Conservation (phyloP, 2,113 vertebrate genomes). For the Micronycteris hirsuta region DNA sequence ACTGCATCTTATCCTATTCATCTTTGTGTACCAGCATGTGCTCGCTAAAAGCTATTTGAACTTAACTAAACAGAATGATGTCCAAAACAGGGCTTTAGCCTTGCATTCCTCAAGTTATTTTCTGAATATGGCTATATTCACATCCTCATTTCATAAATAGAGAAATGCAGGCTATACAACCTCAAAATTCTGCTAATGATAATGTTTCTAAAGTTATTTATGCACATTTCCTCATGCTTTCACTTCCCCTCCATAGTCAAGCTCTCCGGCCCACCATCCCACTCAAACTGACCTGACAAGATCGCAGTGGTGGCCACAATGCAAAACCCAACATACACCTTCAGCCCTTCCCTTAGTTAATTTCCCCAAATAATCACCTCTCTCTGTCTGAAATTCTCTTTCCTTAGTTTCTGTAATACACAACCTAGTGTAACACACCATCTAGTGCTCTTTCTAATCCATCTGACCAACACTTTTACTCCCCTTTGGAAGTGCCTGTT, state of each 20-base stretch:
- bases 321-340: background rate
- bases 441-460: background rate
- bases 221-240: background rate
- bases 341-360: background rate
- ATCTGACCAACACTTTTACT: background rate
- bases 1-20: background rate
- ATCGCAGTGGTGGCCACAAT: background rate
- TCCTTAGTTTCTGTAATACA: background rate
- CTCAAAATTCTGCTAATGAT: background rate
- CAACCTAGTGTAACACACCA: background rate
- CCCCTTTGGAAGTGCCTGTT: background rate
- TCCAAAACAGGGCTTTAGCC: background rate
- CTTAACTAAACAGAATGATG: background rate
- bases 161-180: background rate
- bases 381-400: background rate
- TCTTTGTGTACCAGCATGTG: background rate
- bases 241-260: background rate
- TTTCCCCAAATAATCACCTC: background rate
- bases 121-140: background rate
- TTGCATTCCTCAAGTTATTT: slow-evolving; percentile 38
- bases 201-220: background rate
- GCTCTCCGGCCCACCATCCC: background rate
- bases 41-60: background rate
- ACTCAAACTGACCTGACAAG: background rate
- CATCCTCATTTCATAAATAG: background rate